Base-by-base conservation (phyloP, 1,140 invertebrate genomes). In the Drosophila mayri region DNA sequence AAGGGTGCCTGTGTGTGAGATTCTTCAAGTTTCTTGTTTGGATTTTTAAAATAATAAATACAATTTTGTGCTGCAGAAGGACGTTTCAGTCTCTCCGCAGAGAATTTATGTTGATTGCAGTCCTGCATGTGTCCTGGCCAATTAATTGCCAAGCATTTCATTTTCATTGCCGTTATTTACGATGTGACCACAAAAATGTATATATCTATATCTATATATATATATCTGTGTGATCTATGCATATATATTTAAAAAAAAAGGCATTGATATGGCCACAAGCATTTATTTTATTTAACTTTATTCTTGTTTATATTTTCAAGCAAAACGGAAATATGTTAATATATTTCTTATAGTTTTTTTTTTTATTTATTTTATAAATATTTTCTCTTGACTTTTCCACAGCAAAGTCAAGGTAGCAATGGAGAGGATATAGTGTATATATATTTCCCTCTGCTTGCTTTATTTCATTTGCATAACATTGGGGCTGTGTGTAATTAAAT, bases 101-200 rank as follows among this genome's bases (percentile, higher is more conserved):
- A 58, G 76, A 83, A 87, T 87, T 87, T 88, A 87, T 87, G 84
- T 84, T 87, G 84, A 88, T 88, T 88, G 80, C 68, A 71, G 44
- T 62, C 49, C 52, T 37, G 52, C 43, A 7, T 55, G 63, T 81
- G 72, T 74, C 63, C 59, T 71, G 66, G 75, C 70, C 79, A 86
- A 74, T 87, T 87, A 86, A 86, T 87, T 86, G 83, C 70, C 67
- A 65, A 54, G 75, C 83, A 81, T 86, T 86, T 81, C 74, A 86
- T 85, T 85, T 85, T 64, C 82, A 81, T 78, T 78, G 76, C 79
- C 49, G 66, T 87, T 87, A 87, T 87, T 87, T 87, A 87, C 81
- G 84, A 76, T 65, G 59, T 79, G 70, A 76, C 79, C 83, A 76
- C 83, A 86, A 87, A 87, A 81, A 86, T 85, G 1, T 37, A 35